Conservation (phyloP, 64 coral and sea anemone genomes). For the Hydrozoanthus tunicans region DNA sequence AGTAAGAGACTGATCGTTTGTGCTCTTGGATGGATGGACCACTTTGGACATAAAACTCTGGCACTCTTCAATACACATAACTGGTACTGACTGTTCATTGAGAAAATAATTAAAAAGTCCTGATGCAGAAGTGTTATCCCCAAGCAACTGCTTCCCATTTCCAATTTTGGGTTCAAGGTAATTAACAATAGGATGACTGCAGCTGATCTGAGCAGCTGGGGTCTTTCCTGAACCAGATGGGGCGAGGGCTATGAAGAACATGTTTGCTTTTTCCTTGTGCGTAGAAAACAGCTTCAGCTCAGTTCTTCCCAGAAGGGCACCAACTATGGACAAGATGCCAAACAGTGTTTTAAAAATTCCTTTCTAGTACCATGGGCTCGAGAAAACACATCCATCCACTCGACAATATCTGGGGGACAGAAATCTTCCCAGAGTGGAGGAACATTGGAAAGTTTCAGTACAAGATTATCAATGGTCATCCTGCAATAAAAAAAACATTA, state of each 20-base stretch:
- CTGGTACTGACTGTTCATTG: slow-evolving; percentile 24
- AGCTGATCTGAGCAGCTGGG: slow-evolving; percentile 8
- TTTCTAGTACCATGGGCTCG: background rate
- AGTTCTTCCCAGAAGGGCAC: background rate
- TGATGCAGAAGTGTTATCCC: slow-evolving; percentile 27
- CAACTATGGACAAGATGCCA: background rate
- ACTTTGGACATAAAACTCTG: slow-evolving; percentile 13
- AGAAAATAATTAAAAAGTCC: slow-evolving; percentile 44
- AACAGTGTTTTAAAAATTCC: background rate
- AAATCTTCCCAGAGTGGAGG: background rate
- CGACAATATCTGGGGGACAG: background rate
- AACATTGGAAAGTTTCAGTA: background rate
- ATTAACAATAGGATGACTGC: slow-evolving; percentile 33
- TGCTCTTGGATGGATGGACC: slow-evolving; percentile 18
- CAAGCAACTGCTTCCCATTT: slow-evolving; percentile 25
- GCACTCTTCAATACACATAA: slow-evolving; percentile 54
- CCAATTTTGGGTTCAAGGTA: slow-evolving; percentile 24
- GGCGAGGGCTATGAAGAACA: background rate
- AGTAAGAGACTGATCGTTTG: slow-evolving; percentile 23
- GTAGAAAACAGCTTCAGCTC: background rate
- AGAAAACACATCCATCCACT: background rate
- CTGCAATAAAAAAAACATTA: background rate
- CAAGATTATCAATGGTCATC: background rate
- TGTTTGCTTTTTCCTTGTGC: background rate
- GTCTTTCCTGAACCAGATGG: background rate